These are phyloP conservation scores for Puffinus mauretanicus DNA, from an alignment of 2,113 vertebrate species.

Conservation along the genomic window DNA sequence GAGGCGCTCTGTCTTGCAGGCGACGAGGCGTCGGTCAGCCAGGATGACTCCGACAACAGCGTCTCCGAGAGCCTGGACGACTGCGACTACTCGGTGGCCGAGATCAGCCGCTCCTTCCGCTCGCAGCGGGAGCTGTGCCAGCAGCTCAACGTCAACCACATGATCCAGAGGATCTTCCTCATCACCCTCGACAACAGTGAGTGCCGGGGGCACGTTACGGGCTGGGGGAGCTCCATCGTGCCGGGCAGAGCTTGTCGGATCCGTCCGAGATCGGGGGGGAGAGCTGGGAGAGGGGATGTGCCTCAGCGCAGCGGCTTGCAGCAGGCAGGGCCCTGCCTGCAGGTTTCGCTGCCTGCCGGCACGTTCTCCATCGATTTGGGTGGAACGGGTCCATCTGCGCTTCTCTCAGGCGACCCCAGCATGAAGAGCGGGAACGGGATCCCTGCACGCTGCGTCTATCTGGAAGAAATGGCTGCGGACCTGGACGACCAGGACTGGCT, in stretches of 20 bases:
- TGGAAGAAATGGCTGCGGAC: constrained; percentile 93
- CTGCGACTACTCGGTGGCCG: constrained; percentile 93
- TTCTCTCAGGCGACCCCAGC: constrained; percentile 87
- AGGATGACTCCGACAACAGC: constrained; percentile 95
- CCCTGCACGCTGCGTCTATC: constrained; percentile 90
- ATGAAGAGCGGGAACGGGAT: constrained; percentile 92
- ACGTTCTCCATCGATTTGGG: fast-evolving
- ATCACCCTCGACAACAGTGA: constrained; percentile 98
- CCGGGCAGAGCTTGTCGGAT: not conserved
- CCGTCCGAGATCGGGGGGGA: fast-evolving
- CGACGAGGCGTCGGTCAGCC: constrained; percentile 86
- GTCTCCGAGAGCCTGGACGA: constrained; percentile 95
- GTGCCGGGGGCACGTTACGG: not conserved
- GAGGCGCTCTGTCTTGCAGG: constrained; percentile 37
- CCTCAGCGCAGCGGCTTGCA: fast-evolving
- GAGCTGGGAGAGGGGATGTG: fast-evolving
- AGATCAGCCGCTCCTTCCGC: constrained; percentile 94
- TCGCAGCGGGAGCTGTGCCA: constrained; percentile 95
- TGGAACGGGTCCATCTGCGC: not conserved
- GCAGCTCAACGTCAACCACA: constrained; percentile 99
- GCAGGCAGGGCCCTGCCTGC: too few species aligned
- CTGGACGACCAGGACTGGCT: constrained; percentile 97
- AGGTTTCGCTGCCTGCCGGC: fast-evolving
- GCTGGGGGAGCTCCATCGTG: fast-evolving
- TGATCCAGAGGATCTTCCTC: constrained; percentile 98